phyloP scores from a whole-genome alignment of 1,140 invertebrate species.

The Drosophila kohkoa region DNA sequence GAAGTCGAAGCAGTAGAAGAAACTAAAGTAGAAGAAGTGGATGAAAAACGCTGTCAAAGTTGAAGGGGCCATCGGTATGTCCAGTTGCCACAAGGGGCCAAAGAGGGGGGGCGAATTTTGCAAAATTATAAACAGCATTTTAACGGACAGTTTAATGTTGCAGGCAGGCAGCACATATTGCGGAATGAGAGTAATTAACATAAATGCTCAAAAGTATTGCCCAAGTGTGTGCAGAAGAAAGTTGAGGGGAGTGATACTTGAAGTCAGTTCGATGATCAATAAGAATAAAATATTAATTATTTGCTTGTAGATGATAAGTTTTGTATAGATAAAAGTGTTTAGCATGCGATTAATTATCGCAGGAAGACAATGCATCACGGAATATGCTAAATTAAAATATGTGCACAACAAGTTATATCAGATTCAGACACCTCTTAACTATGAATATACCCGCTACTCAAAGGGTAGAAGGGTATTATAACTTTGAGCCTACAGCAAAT shows the following conservation, averaged over 20 bases:
- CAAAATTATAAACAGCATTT: slow-evolving; percentile 25
- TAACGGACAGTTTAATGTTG: slow-evolving; percentile 23
- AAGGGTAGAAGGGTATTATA: too few species aligned
- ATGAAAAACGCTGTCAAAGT: slow-evolving; percentile 46
- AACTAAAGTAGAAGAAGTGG: slow-evolving; percentile 9
- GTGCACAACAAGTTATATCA: slow-evolving; percentile 9
- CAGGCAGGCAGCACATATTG: slow-evolving; percentile 3
- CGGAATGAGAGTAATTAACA: slow-evolving; percentile 15
- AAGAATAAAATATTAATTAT: too few species aligned
- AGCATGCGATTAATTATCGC: neutral
- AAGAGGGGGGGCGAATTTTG: slow-evolving; percentile 14
- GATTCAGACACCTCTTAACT: neutral
- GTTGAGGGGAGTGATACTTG: neutral
- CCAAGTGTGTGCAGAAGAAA: neutral
- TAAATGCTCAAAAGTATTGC: neutral
- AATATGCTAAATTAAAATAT: slow-evolving; percentile 29
- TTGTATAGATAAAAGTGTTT: slow-evolving; percentile 5
- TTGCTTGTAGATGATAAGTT: too few species aligned
- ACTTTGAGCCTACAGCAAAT: too few species aligned
- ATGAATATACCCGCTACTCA: too few species aligned
- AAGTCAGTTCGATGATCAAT: too few species aligned
- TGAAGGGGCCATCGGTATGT: slow-evolving; percentile 1
- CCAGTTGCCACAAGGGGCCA: slow-evolving; percentile 13
- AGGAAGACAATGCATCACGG: slow-evolving; percentile 23
- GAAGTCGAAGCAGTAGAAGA: neutral